Evolutionary conservation across 1,140 invertebrate genomes (phyloP), one percentile per base, ranked within the genome.

Genomic region (Lepidotrigona ventralis): DNA sequence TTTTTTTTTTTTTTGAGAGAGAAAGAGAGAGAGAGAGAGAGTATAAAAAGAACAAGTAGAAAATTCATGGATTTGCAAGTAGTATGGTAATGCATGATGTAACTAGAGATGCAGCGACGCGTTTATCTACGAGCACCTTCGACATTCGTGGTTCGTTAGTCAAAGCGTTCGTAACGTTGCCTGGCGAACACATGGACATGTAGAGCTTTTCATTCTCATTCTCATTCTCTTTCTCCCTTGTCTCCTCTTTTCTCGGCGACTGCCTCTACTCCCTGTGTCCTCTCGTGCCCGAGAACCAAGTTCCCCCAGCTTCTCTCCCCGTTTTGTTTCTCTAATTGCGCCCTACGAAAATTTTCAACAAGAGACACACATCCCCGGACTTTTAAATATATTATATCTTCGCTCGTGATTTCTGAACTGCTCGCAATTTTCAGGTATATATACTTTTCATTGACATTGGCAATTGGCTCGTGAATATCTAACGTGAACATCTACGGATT

Each of bases 51-150:
- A 29, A 71, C 33, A 33, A 21, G 54, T 17, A n/a, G 71, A 86
- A 87, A 83, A 84, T 58, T 76, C 80, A 86, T 83, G 60, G 51
- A 66, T 80, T 63, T 73, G 72, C 74, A 58, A 74, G 74, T 64
- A 79, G 53, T 86, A 89, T 89, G 75, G 85, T 87, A 86, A 86
- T 90, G 76, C 51, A 66, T 33, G 66, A 72, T 56, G 81, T 86
- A 88, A 75, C 75, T 73, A 75, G 54, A 84, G 64, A 66, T 56
- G 60, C 64, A 81, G 53, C 39, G 83, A 81, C 51, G 60, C 56
- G 68, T 82, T 77, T 66, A 80, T 70, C 64, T 58, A 69, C 29
- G 15, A 63, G 75, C 60, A 51, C 53, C 79, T 75, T 85, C 81
- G 58, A 54, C 64, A 46, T 79, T 63, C 54, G 29, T 75, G 78